These are phyloP conservation scores for Donacobius atricapilla DNA, from an alignment of 2,113 vertebrate genomes.

Conservation along the genomic window DNA sequence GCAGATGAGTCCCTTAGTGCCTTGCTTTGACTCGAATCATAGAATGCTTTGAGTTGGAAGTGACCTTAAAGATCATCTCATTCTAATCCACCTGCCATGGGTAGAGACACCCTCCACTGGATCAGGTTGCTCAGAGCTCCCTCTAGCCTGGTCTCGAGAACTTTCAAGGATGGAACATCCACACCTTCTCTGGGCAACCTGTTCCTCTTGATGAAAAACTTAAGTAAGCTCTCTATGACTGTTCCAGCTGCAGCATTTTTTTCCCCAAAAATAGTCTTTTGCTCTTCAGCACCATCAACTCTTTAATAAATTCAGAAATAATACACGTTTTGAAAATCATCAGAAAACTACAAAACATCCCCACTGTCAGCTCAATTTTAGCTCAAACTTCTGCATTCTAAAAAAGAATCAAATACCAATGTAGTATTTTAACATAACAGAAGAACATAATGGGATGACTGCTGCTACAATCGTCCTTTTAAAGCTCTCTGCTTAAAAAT, in stretches of 20 bases:
- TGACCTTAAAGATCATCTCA: neutral
- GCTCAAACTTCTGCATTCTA: fast-evolving
- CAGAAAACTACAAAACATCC: neutral
- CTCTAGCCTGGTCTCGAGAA: neutral
- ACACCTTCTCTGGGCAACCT: neutral
- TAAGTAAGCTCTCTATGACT: neutral
- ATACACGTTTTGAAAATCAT: neutral
- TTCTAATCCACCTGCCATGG: neutral
- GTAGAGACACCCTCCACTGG: neutral
- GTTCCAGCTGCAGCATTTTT: neutral
- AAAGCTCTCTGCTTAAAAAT: neutral
- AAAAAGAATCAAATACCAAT: neutral
- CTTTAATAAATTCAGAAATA: neutral
- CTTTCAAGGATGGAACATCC: neutral
- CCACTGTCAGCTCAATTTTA: neutral
- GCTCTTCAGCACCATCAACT: neutral
- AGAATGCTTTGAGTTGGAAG: neutral
- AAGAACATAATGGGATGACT: neutral
- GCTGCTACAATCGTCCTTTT: neutral
- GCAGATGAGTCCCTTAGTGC: neutral
- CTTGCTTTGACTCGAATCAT: neutral
- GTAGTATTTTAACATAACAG: neutral
- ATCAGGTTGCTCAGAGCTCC: neutral
- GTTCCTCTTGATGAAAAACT: neutral
- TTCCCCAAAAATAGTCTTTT: neutral